Evolutionary conservation across 2,797 vertebrate genomes (phyloP).

Genomic region (Melanogrammus aeglefinus): DNA sequence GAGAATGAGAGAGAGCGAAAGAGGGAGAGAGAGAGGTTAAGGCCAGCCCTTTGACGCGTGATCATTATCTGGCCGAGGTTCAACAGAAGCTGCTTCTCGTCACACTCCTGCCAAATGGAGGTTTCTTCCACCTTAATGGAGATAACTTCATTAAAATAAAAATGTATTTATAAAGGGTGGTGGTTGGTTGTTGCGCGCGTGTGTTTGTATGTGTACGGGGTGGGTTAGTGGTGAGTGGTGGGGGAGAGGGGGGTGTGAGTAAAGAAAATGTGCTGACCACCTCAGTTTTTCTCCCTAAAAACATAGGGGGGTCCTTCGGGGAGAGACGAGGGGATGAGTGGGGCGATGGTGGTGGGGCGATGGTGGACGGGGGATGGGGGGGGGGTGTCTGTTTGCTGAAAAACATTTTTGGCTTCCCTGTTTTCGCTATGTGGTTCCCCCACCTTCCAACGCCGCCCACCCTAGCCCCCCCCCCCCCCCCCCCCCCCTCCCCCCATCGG

Average conservation of each 20-base stretch:
- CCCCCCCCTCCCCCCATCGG: too few species aligned
- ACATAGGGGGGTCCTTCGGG: conserved; percentile 27
- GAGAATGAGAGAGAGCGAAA: too few species aligned
- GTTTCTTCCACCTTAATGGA: background rate
- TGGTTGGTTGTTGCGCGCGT: too few species aligned
- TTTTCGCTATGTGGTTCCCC: conserved; percentile 58
- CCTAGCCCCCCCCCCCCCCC: too few species aligned
- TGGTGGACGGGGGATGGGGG: background rate
- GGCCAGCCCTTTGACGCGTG: background rate
- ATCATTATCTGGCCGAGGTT: background rate
- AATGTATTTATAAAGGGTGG: conserved; percentile 2
- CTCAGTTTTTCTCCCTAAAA: conserved; percentile 25
- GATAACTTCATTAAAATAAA: conserved; percentile 4
- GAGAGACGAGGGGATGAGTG: conserved; percentile 36
- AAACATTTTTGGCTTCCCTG: conserved; percentile 57
- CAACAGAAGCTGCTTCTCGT: conserved; percentile 17
- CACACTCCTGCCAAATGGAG: background rate
- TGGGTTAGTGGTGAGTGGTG: too few species aligned
- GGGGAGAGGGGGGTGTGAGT: background rate
- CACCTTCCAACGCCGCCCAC: too few species aligned
- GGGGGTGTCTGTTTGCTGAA: conserved; percentile 49
- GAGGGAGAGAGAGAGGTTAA: background rate
- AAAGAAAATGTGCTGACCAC: conserved; percentile 46
- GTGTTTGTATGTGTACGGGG: too few species aligned
- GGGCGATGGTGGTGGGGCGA: background rate